Conservation (phyloP, 2,113 vertebrate species). For the cat (Felis catus) region F.catus_Fca126_mat1.0 CM031419.1:93135001-93135500, state of each 20-base stretch:
- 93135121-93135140: neutral
- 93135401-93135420: slow-evolving; percentile 43
- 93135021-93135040: too few relatives aligned
- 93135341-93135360: neutral
- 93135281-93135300: neutral
- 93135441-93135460: slow-evolving; percentile 29
- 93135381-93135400: neutral
- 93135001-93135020: too few relatives aligned
- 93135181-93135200: neutral
- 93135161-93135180: neutral
- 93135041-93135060: too few relatives aligned
- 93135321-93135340: neutral
- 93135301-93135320: neutral
- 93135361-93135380: neutral
- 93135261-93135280: slow-evolving; percentile 12
- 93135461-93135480: slow-evolving; percentile 74
- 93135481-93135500: slow-evolving; percentile 52
- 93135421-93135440: slow-evolving; percentile 78
- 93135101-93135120: neutral
- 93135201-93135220: neutral
- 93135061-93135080: too few relatives aligned
- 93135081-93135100: neutral
- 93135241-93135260: neutral
- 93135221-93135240: neutral
- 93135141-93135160: neutral